These are phyloP conservation scores for Drosophila repleta DNA, from an alignment of 1,140 invertebrate genomes.

Conservation along the genomic window DNA sequence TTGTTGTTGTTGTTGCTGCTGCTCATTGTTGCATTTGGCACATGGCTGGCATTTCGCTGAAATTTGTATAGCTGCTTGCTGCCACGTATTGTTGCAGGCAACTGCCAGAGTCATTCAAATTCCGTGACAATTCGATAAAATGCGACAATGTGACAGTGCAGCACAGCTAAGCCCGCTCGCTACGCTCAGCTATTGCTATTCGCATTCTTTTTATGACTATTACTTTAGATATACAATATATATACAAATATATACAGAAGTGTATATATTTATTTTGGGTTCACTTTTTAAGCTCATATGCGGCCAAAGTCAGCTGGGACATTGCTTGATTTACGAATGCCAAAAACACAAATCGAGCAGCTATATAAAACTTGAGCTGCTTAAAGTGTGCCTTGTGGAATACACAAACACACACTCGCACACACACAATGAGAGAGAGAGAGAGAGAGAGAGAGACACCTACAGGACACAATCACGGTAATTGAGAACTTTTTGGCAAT, in stretches of 20 bases:
- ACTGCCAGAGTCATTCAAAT: slow-evolving; percentile 19
- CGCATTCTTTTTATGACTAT: not conserved
- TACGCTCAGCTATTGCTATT: not conserved
- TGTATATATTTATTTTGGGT: slow-evolving; percentile 4
- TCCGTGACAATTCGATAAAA: slow-evolving; percentile 25
- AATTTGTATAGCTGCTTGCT: slow-evolving; percentile 34
- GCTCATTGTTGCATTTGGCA: slow-evolving; percentile 37
- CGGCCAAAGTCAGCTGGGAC: slow-evolving; percentile 21
- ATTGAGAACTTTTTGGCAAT: slow-evolving; percentile 58
- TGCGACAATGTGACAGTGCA: slow-evolving; percentile 3
- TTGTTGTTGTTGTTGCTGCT: slow-evolving; percentile 18
- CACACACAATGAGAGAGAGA: not conserved
- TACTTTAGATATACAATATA: not conserved
- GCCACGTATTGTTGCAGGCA: slow-evolving; percentile 17
- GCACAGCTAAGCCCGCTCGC: not conserved
- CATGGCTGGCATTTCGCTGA: slow-evolving; percentile 33
- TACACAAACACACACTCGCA: slow-evolving; percentile 17
- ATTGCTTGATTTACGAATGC: slow-evolving; percentile 43
- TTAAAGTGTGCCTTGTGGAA: slow-evolving; percentile 49
- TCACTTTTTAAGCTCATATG: slow-evolving; percentile 12
- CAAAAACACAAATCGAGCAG: slow-evolving; percentile 27
- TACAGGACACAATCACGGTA: slow-evolving; percentile 52
- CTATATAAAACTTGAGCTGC: slow-evolving; percentile 42
- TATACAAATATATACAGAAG: not conserved
- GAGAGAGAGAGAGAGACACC: not conserved